Evolutionary conservation across 2,113 vertebrate species (phyloP).

Genomic region (Leucoraja erinaceus): DNA sequence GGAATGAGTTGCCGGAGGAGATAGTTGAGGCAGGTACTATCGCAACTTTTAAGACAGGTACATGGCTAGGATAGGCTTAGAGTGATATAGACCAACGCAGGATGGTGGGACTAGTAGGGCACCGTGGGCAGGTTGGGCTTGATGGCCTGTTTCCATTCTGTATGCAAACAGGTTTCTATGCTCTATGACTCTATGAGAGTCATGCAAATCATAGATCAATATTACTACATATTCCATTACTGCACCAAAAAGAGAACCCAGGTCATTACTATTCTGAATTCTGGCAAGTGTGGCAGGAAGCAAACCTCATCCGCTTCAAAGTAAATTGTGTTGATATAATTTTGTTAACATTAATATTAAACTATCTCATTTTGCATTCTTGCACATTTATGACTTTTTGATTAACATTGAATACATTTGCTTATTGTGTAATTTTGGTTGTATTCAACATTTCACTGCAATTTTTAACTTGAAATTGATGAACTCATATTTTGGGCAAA

Average conservation of each 20-base stretch:
- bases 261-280: neutral
- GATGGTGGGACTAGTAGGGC: too few relatives aligned
- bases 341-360: neutral
- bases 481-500: too few relatives aligned
- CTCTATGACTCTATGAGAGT: too few relatives aligned
- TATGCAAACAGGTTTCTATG: too few relatives aligned
- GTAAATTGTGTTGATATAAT: too few relatives aligned
- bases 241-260: neutral
- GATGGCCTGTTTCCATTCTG: too few relatives aligned
- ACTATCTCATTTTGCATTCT: neutral
- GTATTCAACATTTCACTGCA: neutral
- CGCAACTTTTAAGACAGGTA: too few relatives aligned
- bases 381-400: neutral
- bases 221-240: neutral
- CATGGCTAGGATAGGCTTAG: too few relatives aligned
- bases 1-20: too few relatives aligned
- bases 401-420: neutral
- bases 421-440: neutral
- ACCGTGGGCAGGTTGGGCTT: too few relatives aligned
- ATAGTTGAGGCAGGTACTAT: too few relatives aligned
- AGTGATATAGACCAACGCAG: too few relatives aligned
- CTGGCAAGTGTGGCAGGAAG: neutral
- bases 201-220: neutral
- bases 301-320: neutral
- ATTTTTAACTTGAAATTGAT: neutral